A percentile compares a stretch with the other conserved stretches of the same genome.
These are phyloP conservation scores for Manis crassicaudata DNA, from an alignment of 2,797 vertebrate species.

Conservation along the genomic window DNA sequence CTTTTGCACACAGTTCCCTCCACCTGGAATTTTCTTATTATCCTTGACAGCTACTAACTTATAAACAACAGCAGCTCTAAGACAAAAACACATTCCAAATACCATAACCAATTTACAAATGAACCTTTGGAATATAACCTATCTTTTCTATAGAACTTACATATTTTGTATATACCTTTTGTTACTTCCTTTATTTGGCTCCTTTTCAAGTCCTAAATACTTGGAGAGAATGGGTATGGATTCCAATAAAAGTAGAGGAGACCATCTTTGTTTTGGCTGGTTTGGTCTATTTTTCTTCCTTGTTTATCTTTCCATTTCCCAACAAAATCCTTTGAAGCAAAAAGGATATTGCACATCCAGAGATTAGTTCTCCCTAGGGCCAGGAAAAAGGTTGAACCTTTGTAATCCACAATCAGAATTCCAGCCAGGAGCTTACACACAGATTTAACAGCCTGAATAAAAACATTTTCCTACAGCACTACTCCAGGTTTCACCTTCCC, in stretches of 20 bases:
- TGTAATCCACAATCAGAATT: constrained; percentile 37
- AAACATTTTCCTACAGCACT: constrained; percentile 39
- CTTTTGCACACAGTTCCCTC: not conserved
- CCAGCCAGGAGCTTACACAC: not conserved
- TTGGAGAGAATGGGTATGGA: constrained; percentile 29
- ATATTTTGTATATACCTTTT: constrained; percentile 42
- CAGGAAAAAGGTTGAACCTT: constrained; percentile 57
- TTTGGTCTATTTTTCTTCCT: constrained; percentile 62
- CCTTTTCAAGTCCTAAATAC: constrained; percentile 49
- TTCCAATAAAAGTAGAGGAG: constrained; percentile 25
- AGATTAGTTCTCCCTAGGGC: constrained; percentile 14
- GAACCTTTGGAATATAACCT: not conserved
- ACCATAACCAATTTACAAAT: constrained; percentile 25
- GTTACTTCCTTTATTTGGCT: constrained; percentile 43
- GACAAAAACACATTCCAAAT: constrained; percentile 55
- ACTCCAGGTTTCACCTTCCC: not conserved
- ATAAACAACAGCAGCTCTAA: constrained; percentile 14
- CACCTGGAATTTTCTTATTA: not conserved
- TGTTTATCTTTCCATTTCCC: constrained; percentile 67
- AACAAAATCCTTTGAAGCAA: constrained; percentile 65
- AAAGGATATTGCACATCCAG: constrained; percentile 60
- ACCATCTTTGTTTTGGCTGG: constrained; percentile 39
- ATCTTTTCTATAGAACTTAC: constrained; percentile 37
- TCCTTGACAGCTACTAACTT: constrained; percentile 7
- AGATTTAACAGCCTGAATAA: constrained; percentile 16